These are phyloP conservation scores for Lucilia sericata DNA, from an alignment of 1,140 invertebrate species.

Conservation along the genomic window DNA sequence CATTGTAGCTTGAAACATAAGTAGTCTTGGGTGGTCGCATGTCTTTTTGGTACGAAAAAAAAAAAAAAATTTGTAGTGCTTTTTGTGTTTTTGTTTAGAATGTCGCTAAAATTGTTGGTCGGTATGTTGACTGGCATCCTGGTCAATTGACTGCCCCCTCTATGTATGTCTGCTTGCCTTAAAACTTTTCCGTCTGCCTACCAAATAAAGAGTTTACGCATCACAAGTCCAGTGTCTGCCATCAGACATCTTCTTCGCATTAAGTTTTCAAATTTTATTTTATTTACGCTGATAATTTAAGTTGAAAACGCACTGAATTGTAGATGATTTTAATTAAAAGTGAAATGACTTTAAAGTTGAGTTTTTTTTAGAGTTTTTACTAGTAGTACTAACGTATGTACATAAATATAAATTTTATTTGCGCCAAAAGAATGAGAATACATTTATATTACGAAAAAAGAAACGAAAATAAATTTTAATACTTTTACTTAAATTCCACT, in stretches of 20 bases:
- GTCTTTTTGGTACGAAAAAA: neutral
- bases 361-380: neutral
- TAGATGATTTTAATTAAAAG: constrained; percentile 36
- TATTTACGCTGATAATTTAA: constrained; percentile 31
- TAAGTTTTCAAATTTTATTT: neutral
- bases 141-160: neutral
- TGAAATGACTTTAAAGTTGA: constrained; percentile 17
- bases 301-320: constrained; percentile 34
- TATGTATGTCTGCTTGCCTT: constrained; percentile 4
- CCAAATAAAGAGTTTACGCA: constrained; percentile 16
- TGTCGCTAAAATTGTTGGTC: constrained; percentile 4
- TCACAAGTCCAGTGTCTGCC: constrained; percentile 22
- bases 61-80: neutral
- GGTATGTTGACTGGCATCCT: neutral
- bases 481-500: neutral
- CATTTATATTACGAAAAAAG: neutral
- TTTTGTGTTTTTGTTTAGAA: neutral
- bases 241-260: constrained; percentile 2
- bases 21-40: constrained; percentile 21
- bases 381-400: neutral
- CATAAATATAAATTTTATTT: neutral
- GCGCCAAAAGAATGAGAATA: neutral
- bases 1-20: constrained; percentile 14
- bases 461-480: neutral
- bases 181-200: constrained; percentile 1